Evolutionary conservation across 2,113 vertebrate genomes (phyloP).

Genomic region (Spheniscus mendiculus): DNA sequence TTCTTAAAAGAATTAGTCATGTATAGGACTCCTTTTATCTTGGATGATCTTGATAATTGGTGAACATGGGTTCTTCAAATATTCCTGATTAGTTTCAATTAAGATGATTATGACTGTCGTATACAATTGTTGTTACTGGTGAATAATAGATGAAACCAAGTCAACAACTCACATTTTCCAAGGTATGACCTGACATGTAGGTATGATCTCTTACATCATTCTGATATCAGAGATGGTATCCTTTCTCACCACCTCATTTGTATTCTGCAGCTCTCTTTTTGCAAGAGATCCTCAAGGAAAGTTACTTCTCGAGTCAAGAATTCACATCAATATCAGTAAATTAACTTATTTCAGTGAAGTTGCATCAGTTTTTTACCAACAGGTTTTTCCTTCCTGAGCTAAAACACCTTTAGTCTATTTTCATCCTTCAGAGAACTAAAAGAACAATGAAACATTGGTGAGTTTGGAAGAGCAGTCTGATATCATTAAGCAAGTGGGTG

Average conservation of each 20-base stretch:
- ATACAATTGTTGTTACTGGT: neutral
- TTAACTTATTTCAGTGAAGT: neutral
- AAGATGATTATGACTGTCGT: neutral
- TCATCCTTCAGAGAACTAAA: neutral
- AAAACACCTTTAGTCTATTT: neutral
- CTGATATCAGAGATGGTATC: neutral
- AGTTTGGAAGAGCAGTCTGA: neutral
- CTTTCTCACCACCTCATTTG: neutral
- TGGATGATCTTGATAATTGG: neutral
- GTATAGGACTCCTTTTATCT: neutral
- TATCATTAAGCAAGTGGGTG: neutral
- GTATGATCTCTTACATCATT: neutral
- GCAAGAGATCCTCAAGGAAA: neutral
- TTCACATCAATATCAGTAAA: neutral
- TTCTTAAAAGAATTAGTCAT: neutral
- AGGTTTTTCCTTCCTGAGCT: neutral
- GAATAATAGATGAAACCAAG: neutral
- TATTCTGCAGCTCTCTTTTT: neutral
- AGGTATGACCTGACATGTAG: neutral
- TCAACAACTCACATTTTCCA: neutral
- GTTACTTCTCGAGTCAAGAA: neutral
- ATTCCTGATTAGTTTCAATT: neutral
- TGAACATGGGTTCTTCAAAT: neutral
- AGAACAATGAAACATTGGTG: neutral
- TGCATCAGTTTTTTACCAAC: neutral